These are phyloP conservation scores for Pterostichus niger DNA, from an alignment of 2,888 invertebrate species.

Conservation along the genomic window DNA sequence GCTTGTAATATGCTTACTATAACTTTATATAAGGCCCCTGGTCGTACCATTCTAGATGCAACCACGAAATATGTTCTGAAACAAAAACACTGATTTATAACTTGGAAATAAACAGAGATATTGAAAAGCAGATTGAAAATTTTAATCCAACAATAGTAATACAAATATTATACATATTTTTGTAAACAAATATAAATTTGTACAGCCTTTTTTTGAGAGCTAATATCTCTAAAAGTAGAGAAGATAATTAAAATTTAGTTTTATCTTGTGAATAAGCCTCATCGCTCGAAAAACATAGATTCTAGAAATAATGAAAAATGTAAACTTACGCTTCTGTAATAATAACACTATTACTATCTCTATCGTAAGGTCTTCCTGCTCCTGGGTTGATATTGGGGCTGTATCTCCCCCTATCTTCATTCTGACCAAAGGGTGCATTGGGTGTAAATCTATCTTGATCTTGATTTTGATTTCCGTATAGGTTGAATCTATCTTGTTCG, in stretches of 20 bases:
- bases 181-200: too few species aligned
- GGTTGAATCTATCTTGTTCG: slow-evolving; percentile 64
- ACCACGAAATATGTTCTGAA: slow-evolving; percentile 94
- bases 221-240: too few species aligned
- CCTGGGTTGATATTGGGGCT: slow-evolving; percentile 18
- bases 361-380: neutral
- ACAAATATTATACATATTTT: too few species aligned
- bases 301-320: neutral
- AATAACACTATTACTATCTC: slow-evolving; percentile 65
- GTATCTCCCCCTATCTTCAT: slow-evolving; percentile 43
- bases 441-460: slow-evolving; percentile 61
- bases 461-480: slow-evolving; percentile 37
- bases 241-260: too few species aligned
- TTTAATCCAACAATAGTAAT: too few species aligned
- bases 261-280: too few species aligned
- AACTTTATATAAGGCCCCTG: slow-evolving; percentile 93
- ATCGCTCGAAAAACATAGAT: too few species aligned
- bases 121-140: too few species aligned
- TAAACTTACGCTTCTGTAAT: slow-evolving; percentile 68
- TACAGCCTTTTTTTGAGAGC: too few species aligned
- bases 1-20: slow-evolving; percentile 91
- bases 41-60: slow-evolving; percentile 93
- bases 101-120: too few species aligned
- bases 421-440: slow-evolving; percentile 48
- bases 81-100: slow-evolving; percentile 68